A percentile compares a stretch with the other conserved stretches of the same genome.
These are phyloP conservation scores for Archips xylosteana DNA, from an alignment of 2,888 invertebrate species.

Conservation along the genomic window DNA sequence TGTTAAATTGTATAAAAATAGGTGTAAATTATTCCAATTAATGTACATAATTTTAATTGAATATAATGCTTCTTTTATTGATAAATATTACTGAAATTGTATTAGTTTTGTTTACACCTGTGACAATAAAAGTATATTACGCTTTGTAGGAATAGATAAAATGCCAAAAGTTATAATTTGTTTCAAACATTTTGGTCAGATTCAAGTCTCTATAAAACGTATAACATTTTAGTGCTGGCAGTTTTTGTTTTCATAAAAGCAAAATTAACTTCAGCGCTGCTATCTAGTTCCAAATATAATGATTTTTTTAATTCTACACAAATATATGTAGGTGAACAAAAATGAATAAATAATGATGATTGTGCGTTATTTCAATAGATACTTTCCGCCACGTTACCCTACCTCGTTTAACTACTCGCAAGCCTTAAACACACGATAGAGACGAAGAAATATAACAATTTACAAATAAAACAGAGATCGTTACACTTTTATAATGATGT, in stretches of 20 bases:
- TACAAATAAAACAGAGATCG: too few relatives aligned
- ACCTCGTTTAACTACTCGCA: too few relatives aligned
- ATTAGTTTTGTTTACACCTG: slow-evolving; percentile 77
- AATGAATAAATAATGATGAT: too few relatives aligned
- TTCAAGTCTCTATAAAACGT: background rate
- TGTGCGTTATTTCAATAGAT: too few relatives aligned
- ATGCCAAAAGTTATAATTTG: slow-evolving; percentile 69
- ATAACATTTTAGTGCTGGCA: background rate
- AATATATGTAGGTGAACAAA: too few relatives aligned
- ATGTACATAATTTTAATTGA: slow-evolving; percentile 48
- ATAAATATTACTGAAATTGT: slow-evolving; percentile 56
- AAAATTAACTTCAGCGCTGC: background rate
- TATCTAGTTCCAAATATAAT: too few relatives aligned
- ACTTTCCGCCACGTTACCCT: too few relatives aligned
- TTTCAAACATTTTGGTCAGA: slow-evolving; percentile 33
- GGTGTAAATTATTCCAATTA: slow-evolving; percentile 59
- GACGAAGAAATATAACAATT: too few relatives aligned
- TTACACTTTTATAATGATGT: too few relatives aligned
- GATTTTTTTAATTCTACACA: too few relatives aligned
- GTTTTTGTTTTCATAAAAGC: background rate
- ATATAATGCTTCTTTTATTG: slow-evolving; percentile 48
- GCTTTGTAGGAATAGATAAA: slow-evolving; percentile 80
- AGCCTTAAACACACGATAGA: too few relatives aligned
- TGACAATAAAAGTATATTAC: slow-evolving; percentile 84
- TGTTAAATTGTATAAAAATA: slow-evolving; percentile 63